These are phyloP conservation scores for Atherinomorus stipes DNA, from an alignment of 2,113 vertebrate species.

Conservation along the genomic window DNA sequence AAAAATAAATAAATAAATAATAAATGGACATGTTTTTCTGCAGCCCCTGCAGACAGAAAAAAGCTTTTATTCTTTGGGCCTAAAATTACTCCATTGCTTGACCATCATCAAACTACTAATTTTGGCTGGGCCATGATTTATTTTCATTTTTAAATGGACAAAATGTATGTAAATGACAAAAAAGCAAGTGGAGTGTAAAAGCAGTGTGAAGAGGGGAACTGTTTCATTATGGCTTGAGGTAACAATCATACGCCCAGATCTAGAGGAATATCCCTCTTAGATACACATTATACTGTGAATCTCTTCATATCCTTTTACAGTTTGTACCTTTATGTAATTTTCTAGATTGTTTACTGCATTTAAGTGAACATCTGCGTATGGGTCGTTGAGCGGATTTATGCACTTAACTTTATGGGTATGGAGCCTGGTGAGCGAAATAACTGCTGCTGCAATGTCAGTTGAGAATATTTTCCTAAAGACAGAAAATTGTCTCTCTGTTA, in stretches of 20 bases:
- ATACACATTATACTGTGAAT: slow-evolving; percentile 10
- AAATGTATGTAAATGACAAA: background rate
- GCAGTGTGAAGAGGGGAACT: slow-evolving; percentile 3
- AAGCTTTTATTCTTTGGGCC: background rate
- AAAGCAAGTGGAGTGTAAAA: slow-evolving; percentile 44
- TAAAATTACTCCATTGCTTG: slow-evolving; percentile 24
- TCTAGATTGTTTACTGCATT: slow-evolving; percentile 4
- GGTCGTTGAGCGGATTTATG: slow-evolving; percentile 15
- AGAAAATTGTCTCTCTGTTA: slow-evolving; percentile 8
- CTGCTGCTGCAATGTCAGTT: background rate
- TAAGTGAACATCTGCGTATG: background rate
- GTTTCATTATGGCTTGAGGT: slow-evolving; percentile 15
- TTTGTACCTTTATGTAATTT: background rate
- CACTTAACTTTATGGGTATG: slow-evolving; percentile 11
- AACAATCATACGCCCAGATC: slow-evolving; percentile 27
- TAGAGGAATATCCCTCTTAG: slow-evolving; percentile 7
- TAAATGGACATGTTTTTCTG: no score
- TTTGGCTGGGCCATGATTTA: background rate
- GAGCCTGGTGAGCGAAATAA: slow-evolving; percentile 5
- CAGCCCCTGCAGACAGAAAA: slow-evolving; percentile 4
- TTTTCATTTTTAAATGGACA: no score
- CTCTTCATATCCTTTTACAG: background rate
- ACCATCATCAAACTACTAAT: slow-evolving; percentile 41
- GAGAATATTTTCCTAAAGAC: background rate
- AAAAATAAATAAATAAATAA: no score